Percentiles rank a stretch among this genome's conserved stretches.
Conservation (phyloP, 2,797 vertebrate species). For the Pristis pectinata region DNA sequence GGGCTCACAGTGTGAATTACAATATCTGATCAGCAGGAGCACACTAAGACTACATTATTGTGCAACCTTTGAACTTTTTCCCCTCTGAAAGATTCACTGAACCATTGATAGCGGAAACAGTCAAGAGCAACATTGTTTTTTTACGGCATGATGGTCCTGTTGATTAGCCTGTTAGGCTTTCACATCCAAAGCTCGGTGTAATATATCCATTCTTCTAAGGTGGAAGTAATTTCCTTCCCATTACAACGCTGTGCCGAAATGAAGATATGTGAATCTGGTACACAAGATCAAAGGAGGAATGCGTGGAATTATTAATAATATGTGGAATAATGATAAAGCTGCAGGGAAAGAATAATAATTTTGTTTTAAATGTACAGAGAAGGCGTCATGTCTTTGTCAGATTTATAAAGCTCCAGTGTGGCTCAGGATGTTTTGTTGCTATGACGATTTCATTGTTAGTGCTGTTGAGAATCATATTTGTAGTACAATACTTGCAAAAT, state of each 20-base stretch:
- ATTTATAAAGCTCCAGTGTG: neutral
- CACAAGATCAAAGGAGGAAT: neutral
- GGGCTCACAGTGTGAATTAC: neutral
- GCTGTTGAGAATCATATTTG: neutral
- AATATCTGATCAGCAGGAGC: neutral
- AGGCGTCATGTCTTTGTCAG: neutral
- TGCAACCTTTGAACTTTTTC: neutral
- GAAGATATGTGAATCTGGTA: neutral
- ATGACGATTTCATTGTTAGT: neutral
- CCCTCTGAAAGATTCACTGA: neutral
- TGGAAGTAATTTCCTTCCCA: neutral
- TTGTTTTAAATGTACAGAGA: neutral
- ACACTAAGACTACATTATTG: neutral
- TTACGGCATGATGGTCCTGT: neutral
- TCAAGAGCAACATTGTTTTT: no score
- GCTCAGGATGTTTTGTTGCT: neutral
- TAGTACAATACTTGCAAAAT: neutral
- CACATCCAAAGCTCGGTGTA: neutral
- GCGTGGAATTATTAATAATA: no score
- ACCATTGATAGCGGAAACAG: neutral
- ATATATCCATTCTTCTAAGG: neutral
- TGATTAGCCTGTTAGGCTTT: neutral
- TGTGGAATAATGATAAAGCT: neutral
- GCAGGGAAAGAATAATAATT: neutral
- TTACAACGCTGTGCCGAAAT: neutral